Percentiles rank a stretch among this genome's conserved stretches.
Evolutionary conservation across 2,888 invertebrate species (phyloP).

Genomic region (Dioctria rufipes): DNA sequence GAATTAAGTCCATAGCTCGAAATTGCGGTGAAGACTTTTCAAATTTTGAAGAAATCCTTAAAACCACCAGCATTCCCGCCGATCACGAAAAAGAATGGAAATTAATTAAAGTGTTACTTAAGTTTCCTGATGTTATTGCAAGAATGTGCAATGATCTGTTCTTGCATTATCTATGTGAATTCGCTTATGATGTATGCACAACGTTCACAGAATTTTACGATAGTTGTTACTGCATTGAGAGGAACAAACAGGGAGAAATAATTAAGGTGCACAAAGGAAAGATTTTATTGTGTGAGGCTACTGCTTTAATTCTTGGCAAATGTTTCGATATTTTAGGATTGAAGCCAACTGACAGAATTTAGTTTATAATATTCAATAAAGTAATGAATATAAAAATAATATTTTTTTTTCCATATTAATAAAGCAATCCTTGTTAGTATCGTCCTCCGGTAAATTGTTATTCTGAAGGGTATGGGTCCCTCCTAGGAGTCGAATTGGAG

Average conservation of each 20-base stretch:
- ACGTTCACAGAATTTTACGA: slow-evolving; percentile 98
- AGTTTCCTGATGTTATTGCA: slow-evolving; percentile 89
- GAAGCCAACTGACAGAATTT: slow-evolving; percentile 94
- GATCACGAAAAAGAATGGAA: slow-evolving; percentile 96
- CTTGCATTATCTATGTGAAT: slow-evolving; percentile 93
- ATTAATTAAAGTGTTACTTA: slow-evolving; percentile 87
- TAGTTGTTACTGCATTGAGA: slow-evolving; percentile 96
- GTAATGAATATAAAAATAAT: too few relatives aligned
- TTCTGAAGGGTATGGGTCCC: too few relatives aligned
- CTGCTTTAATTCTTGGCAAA: slow-evolving; percentile 88
- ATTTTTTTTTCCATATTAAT: too few relatives aligned
- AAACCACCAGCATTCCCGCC: slow-evolving; percentile 77
- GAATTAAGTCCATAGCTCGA: slow-evolving; percentile 92
- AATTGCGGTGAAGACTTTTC: slow-evolving; percentile 74
- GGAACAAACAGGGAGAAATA: slow-evolving; percentile 86
- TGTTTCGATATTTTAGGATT: slow-evolving; percentile 94
- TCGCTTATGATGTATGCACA: slow-evolving; percentile 93
- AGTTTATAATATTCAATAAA: slow-evolving; percentile 60
- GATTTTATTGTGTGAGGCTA: slow-evolving; percentile 92
- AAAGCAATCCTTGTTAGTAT: too few relatives aligned
- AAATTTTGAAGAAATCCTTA: slow-evolving; percentile 77
- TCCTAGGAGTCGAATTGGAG: too few relatives aligned
- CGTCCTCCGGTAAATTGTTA: too few relatives aligned
- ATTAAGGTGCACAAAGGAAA: slow-evolving; percentile 88
- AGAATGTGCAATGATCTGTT: slow-evolving; percentile 87